These are phyloP conservation scores for Palythoa grandiflora DNA, from an alignment of 92 coral and sea anemone genomes.

Conservation along the genomic window DNA sequence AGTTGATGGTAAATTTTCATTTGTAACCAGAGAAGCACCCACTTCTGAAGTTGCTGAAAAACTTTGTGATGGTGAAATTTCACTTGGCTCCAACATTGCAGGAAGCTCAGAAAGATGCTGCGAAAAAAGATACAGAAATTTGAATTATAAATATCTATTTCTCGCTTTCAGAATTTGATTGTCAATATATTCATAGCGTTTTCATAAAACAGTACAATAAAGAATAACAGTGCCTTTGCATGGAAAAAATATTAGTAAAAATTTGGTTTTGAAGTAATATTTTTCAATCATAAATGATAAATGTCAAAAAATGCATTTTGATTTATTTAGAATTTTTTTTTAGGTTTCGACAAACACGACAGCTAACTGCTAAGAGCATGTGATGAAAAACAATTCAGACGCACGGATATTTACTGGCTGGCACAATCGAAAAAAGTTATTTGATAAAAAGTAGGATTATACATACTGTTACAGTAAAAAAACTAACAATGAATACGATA, in stretches of 20 bases:
- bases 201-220: conserved; percentile 20
- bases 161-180: not conserved
- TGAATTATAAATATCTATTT: not conserved
- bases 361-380: not conserved
- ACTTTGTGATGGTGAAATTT: not conserved
- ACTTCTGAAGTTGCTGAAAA: conserved; percentile 1
- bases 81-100: conserved; percentile 11
- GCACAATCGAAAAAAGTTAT: not conserved
- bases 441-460: not conserved
- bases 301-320: conserved; percentile 11
- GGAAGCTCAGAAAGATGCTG: conserved; percentile 16
- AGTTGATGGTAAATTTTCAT: not conserved
- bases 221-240: conserved; percentile 15
- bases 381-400: conserved; percentile 20
- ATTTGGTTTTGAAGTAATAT: not conserved
- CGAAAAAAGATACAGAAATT: not conserved
- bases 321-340: conserved; percentile 9
- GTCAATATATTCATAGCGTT: conserved; percentile 1
- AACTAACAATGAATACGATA: conserved; percentile 13
- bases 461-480: conserved; percentile 6
- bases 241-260: not conserved
- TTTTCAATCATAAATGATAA: not conserved
- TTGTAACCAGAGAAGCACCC: conserved; percentile 9
- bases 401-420: not conserved
- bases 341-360: conserved; percentile 1